Base-by-base conservation (phyloP, 1,140 invertebrate species). In the Colletes gigas region DNA sequence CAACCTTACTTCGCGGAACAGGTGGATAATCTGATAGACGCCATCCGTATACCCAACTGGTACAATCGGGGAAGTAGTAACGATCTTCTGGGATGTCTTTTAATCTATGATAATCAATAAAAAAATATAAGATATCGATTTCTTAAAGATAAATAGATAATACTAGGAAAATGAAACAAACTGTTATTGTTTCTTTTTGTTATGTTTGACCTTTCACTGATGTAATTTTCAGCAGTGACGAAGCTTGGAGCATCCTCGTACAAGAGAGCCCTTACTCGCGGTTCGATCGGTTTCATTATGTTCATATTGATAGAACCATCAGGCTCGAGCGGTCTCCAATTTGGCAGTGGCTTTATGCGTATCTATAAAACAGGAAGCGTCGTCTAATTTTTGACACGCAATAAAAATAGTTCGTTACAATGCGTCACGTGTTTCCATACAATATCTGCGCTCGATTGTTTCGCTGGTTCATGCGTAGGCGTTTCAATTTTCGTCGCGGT, bases 1-100 rank as follows among this genome's bases (percentile, higher is more conserved):
- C 87, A 17, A 84, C 54, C 81, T 86, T 71, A 5, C 86, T 87
- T 17, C 68, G 15, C 54, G 73, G 54, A 47, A 81, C 14, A 9
- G 75, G 9, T n/a, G 81, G 62, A 81, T 88, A 88, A 82, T 92
- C 89, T 10, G 83, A 88, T 8, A 91, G 52, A 17, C 86, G 88
- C 92, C 92, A 93, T 41, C 92, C 91, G 14, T 90, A 89, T 39
- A 88, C 60, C 92, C 91, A 92, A 81, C 73, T 92, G 6, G 83
- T 83, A 63, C 90, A 90, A 68, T 92, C 87, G 5, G 89, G 90
- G 62, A 84, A 90, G 68, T 89, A 91, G 87, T 82, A 92, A 78
- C 85, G 87, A 72, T 92, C 83, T 60, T 93, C 91, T 3, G 91
- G 90, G 7, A 66, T 66, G 19, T 89, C 59, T 79, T 92, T 89